Conservation (phyloP, 1,140 invertebrate species). For the Copidosoma floridanum region DNA sequence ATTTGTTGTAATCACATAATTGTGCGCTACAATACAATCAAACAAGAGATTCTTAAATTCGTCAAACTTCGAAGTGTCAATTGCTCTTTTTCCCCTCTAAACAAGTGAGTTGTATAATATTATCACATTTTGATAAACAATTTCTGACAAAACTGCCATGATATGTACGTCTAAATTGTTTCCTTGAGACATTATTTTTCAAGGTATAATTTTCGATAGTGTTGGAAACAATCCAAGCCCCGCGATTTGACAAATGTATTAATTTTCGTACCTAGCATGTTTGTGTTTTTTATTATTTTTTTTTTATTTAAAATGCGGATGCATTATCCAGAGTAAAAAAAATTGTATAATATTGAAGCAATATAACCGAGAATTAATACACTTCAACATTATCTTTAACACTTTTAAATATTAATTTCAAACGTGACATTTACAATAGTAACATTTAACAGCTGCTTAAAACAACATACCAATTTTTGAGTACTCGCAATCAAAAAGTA, state of each 20-base stretch:
- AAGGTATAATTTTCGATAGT: too few relatives aligned
- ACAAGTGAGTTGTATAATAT: slow-evolving; percentile 10
- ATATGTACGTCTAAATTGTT: slow-evolving; percentile 21
- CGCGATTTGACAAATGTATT: too few relatives aligned
- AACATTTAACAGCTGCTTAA: background rate
- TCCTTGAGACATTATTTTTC: background rate
- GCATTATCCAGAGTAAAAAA: too few relatives aligned
- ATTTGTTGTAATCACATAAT: slow-evolving; percentile 2
- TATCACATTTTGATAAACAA: slow-evolving; percentile 17
- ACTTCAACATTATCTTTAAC: too few relatives aligned
- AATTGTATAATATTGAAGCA: too few relatives aligned
- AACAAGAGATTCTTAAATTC: slow-evolving; percentile 3
- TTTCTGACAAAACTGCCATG: slow-evolving; percentile 20
- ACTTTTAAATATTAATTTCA: too few relatives aligned
- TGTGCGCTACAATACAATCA: slow-evolving; percentile 1
- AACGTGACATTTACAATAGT: slow-evolving; percentile 8
- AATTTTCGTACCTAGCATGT: too few relatives aligned
- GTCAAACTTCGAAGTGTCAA: slow-evolving; percentile 20
- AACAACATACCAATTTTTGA: slow-evolving; percentile 5
- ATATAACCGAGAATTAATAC: too few relatives aligned
- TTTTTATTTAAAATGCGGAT: too few relatives aligned
- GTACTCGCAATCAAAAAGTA: slow-evolving; percentile 6
- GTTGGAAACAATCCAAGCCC: too few relatives aligned
- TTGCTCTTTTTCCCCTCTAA: background rate
- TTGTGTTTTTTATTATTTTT: too few relatives aligned